Base-by-base conservation (phyloP, 2,797 vertebrate genomes). In the Petrocephalus sullivani region DNA sequence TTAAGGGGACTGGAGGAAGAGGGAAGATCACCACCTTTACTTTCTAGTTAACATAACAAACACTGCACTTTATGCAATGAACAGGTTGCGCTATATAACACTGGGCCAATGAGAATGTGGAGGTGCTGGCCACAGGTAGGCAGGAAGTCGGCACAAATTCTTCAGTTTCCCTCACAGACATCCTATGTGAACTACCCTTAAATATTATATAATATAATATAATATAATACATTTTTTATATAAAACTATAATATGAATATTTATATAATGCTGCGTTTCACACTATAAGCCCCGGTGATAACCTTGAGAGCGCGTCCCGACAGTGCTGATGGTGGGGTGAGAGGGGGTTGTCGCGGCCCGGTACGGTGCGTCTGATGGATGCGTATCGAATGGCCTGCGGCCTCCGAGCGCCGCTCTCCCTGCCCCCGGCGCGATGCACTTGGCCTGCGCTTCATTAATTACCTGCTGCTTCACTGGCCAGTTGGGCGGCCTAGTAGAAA, bases 371-470 rank as follows among this genome's bases (percentile, higher is more conserved):
- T 2, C 92, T 95, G 93, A 95, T 95, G 92, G 93, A 95, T 95
- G 93, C 92, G 89, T 91, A 93, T 94, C 89, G 90, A 93, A 95
- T 94, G 91, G 92, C 93, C 93, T 41, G 53, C 14, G 14, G 51
- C 57, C 28, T 1, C 86, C 87, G 89, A 1, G 92, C 91, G 71
- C 92, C 88, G 89, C 92, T 91, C 91, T 87, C 91, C 91, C 88
- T 28, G 78, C 90, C 88, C 60, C 53, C 28, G 91, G 46, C 57
- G 2, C 81, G 90, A 90, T 58, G 75, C 33, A 61, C 86, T 46
- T 16, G n/a, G 21, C 56, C 87, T 4, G n/a, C 89, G 89, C 91
- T 93, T 94, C 92, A 94, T 95, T 95, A 94, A 94, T 95, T 95
- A 94, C 93, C 90, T 89, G 21, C 67, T 57, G 88, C 91, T 92